phyloP scores from a whole-genome alignment of 2,888 invertebrate species.

The Automeris io region DNA sequence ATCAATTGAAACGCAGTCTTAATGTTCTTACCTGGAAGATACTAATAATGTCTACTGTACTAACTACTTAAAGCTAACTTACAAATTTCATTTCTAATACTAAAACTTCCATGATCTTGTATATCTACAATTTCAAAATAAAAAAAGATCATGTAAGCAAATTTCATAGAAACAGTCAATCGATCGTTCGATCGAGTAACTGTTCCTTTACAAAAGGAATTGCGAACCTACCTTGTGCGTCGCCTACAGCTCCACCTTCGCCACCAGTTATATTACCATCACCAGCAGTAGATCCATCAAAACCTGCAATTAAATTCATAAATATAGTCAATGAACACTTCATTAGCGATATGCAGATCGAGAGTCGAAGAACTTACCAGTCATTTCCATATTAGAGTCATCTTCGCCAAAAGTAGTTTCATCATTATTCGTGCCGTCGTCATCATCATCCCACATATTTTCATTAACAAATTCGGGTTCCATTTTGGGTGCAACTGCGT shows the following conservation, averaged over 20 bases:
- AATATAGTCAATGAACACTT: background rate
- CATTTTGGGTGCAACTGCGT: conserved; percentile 80
- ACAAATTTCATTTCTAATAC: conserved; percentile 58
- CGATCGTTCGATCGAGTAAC: conserved; percentile 7
- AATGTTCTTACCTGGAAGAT: conserved; percentile 13
- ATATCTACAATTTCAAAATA: conserved; percentile 10
- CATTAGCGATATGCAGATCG: too few species aligned
- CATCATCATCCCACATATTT: conserved; percentile 77
- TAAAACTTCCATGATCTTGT: conserved; percentile 14
- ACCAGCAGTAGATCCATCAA: conserved; percentile 70
- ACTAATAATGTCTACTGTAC: conserved; percentile 8
- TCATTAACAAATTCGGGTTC: conserved; percentile 82
- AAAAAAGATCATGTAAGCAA: conserved; percentile 5
- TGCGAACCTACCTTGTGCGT: conserved; percentile 76
- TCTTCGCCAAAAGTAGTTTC: conserved; percentile 81
- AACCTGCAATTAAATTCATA: conserved; percentile 35
- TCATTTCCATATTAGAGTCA: conserved; percentile 81
- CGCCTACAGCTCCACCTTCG: conserved; percentile 74
- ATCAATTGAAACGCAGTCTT: conserved; percentile 16
- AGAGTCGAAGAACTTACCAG: conserved; percentile 44
- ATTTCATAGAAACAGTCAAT: background rate
- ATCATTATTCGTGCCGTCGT: conserved; percentile 79
- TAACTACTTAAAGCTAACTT: conserved; percentile 36
- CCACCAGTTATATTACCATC: conserved; percentile 72
- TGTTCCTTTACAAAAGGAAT: conserved; percentile 11